Percentiles rank a stretch among this genome's conserved stretches.
These are phyloP conservation scores for Paracentrotus lividus DNA, from an alignment of 53 echinoderm and acorn worm genomes.

Conservation along the genomic window DNA sequence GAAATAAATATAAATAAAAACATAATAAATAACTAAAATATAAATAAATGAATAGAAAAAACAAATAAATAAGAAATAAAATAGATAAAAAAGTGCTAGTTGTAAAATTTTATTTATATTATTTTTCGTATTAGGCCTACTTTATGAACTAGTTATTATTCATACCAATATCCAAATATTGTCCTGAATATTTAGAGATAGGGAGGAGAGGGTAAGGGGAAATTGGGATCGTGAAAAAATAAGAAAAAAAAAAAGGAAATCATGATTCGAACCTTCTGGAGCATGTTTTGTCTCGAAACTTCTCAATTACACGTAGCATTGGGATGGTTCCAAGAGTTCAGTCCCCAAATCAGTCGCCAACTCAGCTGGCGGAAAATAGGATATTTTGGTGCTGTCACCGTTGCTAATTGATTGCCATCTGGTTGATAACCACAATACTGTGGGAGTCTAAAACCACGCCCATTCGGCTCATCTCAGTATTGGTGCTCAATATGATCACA, in stretches of 20 bases:
- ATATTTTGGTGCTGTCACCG: constrained; percentile 21
- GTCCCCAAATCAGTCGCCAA: constrained; percentile 1
- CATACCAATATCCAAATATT: too few relatives aligned
- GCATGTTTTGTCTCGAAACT: not conserved
- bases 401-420: constrained; percentile 50
- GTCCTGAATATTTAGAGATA: not conserved
- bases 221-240: not conserved
- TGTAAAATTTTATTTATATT: too few relatives aligned
- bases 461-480: not conserved
- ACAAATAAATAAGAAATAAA: too few relatives aligned
- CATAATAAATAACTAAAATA: too few relatives aligned
- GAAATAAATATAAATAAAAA: too few relatives aligned
- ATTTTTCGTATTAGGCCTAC: too few relatives aligned
- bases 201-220: not conserved
- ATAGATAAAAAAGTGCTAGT: too few relatives aligned
- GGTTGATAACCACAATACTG: not conserved
- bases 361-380: constrained; percentile 7
- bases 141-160: too few relatives aligned
- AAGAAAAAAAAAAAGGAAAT: too few relatives aligned
- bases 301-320: not conserved
- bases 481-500: not conserved
- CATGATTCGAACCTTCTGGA: not conserved
- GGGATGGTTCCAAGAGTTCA: not conserved
- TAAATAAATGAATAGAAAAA: too few relatives aligned
- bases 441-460: constrained; percentile 8